Evolutionary conservation across 35 echinoderm and acorn worm species (phyloP).

Genomic region (Hemicentrotus pulcherrimus): DNA sequence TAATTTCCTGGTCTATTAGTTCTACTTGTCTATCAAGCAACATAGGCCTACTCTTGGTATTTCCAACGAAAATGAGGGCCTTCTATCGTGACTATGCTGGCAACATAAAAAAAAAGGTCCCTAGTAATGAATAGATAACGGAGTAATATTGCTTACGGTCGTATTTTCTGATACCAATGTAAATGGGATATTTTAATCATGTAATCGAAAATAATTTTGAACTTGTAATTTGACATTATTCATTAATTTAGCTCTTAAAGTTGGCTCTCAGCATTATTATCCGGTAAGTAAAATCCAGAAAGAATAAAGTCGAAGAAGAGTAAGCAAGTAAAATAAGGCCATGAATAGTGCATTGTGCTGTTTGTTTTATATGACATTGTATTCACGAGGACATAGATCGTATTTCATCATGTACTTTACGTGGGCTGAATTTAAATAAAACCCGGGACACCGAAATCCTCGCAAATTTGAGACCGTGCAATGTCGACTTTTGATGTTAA

Average conservation of each 20-base stretch:
- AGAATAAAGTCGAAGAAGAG: background rate
- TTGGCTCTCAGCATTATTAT: background rate
- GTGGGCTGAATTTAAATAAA: conserved; percentile 13
- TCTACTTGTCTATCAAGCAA: too few species aligned
- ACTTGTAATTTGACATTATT: too few species aligned
- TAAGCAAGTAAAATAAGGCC: background rate
- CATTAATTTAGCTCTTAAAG: background rate
- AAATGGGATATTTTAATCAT: too few species aligned
- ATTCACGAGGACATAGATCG: background rate
- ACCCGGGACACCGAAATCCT: background rate
- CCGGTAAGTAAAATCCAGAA: background rate
- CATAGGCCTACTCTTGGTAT: too few species aligned
- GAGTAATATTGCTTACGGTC: too few species aligned
- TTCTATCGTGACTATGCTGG: too few species aligned
- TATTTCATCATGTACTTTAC: conserved; percentile 13
- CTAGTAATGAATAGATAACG: too few species aligned
- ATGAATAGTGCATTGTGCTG: background rate
- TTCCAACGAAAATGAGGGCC: too few species aligned
- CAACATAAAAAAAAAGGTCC: too few species aligned
- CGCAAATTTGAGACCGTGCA: conserved; percentile 8
- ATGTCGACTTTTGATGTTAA: conserved; percentile 43
- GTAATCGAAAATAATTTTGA: too few species aligned
- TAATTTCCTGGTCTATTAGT: too few species aligned
- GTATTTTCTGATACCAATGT: too few species aligned
- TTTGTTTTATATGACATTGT: conserved; percentile 9